Base-by-base conservation (phyloP, 2,888 invertebrate species). In the Alentia gelatinosa region DNA sequence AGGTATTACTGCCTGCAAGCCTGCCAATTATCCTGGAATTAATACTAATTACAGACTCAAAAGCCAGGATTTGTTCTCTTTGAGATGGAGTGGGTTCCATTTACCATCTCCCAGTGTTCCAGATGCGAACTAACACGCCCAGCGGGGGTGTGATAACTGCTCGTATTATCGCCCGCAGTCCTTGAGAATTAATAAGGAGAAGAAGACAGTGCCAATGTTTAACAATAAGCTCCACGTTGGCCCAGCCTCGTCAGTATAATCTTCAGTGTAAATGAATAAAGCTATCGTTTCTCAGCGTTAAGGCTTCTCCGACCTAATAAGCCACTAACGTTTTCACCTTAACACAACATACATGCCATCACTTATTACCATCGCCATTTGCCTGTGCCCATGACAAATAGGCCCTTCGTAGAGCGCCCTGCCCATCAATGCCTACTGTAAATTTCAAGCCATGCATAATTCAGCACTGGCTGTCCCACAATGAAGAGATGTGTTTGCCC, bases 401-500 rank as follows among this genome's bases (percentile, higher is more conserved):
- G 19, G n/a, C 56, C 5, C n/a, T 19, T n/a, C 19, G 19, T n/a
- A 68, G 30, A 68, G n/a, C 5, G 30, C 30, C 5, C 68, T 12
- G 26, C 68, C 68, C 26, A 26, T 0, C 68, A 5, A n/a, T 56
- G 56, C 5, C 68, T 68, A 26, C 30, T 68, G 68, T 68, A 68
- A 26, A 68, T 68, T 68, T 68, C 68, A 68, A 68, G n/a, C 30
- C 68, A 68, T 68, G 68, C 68, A 68, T 68, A 68, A 68, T 68
- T 68, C 68, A 68, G 30, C 30, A 30, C 68, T 68, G 5, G 68
- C 30, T 30, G 68, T 30, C 26, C 30, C 68, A 30, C 68, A 68
- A 68, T 68, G 68, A 30, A n/a, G 56, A 68, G 68, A n/a, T 12
- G 3, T 68, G 30, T 68, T 26, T 68, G 26, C 68, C 30, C 68